Conservation (phyloP, 2,888 invertebrate species). For the Drosophila mimetica region DNA sequence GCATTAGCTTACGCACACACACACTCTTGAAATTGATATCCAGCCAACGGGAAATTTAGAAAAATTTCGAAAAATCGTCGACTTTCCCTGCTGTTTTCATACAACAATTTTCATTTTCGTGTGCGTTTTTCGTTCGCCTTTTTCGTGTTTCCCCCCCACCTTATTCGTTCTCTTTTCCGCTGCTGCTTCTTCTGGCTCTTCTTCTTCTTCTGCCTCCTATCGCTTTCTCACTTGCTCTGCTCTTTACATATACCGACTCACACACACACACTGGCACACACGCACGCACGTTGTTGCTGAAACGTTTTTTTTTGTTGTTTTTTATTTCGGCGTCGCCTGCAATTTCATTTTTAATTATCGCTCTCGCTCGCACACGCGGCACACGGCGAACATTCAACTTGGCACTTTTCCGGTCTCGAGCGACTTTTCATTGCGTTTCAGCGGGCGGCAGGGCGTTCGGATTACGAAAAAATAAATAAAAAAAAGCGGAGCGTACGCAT, state of each 20-base stretch:
- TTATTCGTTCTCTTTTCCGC: constrained; percentile 31
- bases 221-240: constrained; percentile 14
- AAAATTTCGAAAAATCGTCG: constrained; percentile 9
- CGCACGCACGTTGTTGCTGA: constrained; percentile 70
- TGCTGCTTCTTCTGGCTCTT: constrained; percentile 46
- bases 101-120: constrained; percentile 36
- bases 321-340: constrained; percentile 64
- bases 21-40: neutral
- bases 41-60: neutral
- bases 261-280: constrained; percentile 11
- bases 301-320: constrained; percentile 56
- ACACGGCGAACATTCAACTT: constrained; percentile 13
- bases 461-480: constrained; percentile 73
- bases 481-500: constrained; percentile 67
- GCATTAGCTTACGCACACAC: neutral
- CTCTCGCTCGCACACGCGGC: constrained; percentile 8
- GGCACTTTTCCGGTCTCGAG: constrained; percentile 29
- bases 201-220: constrained; percentile 27
- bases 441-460: constrained; percentile 24
- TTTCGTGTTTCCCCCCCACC: constrained; percentile 24
- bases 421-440: constrained; percentile 12
- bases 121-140: constrained; percentile 36
- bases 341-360: constrained; percentile 27
- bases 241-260: constrained; percentile 27
- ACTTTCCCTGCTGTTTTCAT: constrained; percentile 45